phyloP scores from a whole-genome alignment of 2,113 vertebrate genomes.

The Anoura caudifer region DNA sequence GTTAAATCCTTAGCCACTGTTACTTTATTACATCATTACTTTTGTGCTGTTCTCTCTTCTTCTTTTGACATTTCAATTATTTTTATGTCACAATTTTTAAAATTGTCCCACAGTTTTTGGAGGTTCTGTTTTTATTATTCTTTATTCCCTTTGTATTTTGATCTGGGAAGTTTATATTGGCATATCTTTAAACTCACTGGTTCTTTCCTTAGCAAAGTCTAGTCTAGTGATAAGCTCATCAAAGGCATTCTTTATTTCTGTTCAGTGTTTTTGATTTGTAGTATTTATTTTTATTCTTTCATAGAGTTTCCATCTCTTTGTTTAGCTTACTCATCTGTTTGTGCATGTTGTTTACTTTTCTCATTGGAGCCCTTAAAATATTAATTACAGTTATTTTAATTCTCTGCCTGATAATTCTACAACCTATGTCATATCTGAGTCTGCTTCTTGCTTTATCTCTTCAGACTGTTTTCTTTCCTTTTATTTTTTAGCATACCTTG shows the following conservation, averaged over 20 bases:
- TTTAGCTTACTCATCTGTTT: background rate
- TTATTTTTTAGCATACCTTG: background rate
- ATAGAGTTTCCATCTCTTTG: background rate
- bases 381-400: background rate
- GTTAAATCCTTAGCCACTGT: background rate
- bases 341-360: background rate
- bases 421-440: background rate
- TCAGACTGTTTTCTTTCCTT: background rate
- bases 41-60: background rate
- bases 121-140: background rate
- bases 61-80: background rate
- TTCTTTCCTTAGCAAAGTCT: background rate
- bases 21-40: background rate
- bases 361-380: background rate
- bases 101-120: background rate
- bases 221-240: background rate
- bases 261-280: background rate
- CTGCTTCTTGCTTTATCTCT: background rate
- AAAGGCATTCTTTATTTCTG: background rate
- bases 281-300: background rate
- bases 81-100: background rate
- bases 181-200: background rate
- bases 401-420: background rate
- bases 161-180: background rate
- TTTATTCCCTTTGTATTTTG: conserved; percentile 23